Conservation (phyloP, 2,888 invertebrate genomes). For the Zaprionus obscuricornis region DNA sequence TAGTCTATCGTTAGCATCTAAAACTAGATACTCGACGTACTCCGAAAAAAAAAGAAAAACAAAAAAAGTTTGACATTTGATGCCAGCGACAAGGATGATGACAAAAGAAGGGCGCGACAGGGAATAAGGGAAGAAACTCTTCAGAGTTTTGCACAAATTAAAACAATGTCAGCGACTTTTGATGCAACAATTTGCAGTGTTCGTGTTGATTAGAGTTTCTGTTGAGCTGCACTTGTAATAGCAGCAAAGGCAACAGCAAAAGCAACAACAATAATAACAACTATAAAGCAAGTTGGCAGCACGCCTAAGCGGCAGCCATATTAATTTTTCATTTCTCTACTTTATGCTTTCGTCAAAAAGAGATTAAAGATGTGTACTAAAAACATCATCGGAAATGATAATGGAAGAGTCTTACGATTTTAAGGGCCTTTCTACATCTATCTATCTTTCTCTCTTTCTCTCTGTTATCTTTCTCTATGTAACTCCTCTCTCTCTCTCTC, state of each 20-base stretch:
- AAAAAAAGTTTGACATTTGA: conserved; percentile 61
- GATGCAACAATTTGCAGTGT: conserved; percentile 53
- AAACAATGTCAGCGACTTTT: conserved; percentile 62
- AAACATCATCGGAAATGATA: too few relatives aligned
- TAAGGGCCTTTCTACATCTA: too few relatives aligned
- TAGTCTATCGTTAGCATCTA: conserved; percentile 15
- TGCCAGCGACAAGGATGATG: conserved; percentile 27
- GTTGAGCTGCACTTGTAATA: too few relatives aligned
- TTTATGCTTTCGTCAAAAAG: too few relatives aligned
- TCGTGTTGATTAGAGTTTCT: conserved; percentile 52
- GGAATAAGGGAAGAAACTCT: conserved; percentile 17
- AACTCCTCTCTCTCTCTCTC: neutral
- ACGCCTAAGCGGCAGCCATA: conserved; percentile 45
- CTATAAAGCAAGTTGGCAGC: conserved; percentile 25
- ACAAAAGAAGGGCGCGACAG: neutral
- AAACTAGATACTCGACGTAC: conserved; percentile 34
- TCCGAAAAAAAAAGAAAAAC: too few relatives aligned
- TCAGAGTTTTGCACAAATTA: conserved; percentile 56
- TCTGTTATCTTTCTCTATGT: conserved; percentile 2
- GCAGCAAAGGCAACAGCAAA: too few relatives aligned
- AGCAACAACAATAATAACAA: too few relatives aligned
- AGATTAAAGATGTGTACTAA: too few relatives aligned
- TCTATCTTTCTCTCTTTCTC: conserved; percentile 10
- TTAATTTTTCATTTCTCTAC: conserved; percentile 48
- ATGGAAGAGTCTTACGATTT: too few relatives aligned